These are phyloP conservation scores for Lithophane semibrunnea DNA, from an alignment of 2,888 invertebrate genomes.

Conservation along the genomic window DNA sequence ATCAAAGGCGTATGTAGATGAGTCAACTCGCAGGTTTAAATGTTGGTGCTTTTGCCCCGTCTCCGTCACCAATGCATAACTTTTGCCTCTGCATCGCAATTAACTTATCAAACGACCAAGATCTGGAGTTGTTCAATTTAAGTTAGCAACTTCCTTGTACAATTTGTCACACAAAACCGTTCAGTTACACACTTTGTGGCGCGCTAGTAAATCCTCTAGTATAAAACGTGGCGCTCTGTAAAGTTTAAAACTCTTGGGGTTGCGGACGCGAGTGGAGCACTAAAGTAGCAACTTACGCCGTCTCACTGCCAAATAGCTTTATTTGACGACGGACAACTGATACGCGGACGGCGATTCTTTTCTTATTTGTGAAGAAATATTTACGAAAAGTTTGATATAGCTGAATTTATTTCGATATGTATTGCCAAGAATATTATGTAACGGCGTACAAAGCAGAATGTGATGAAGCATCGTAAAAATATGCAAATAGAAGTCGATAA, in stretches of 20 bases:
- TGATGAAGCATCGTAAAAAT: neutral
- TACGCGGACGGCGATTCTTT: slow-evolving; percentile 42
- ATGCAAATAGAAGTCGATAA: neutral
- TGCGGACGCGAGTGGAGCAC: slow-evolving; percentile 60
- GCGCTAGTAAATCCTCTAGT: slow-evolving; percentile 54
- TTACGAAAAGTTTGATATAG: slow-evolving; percentile 4
- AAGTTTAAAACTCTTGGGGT: slow-evolving; percentile 68
- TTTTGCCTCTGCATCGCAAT: slow-evolving; percentile 42
- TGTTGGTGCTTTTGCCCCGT: neutral
- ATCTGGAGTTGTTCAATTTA: slow-evolving; percentile 58
- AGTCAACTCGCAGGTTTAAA: slow-evolving; percentile 29
- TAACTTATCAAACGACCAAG: slow-evolving; percentile 53
- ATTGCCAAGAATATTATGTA: slow-evolving; percentile 1
- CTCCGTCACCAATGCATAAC: slow-evolving; percentile 33
- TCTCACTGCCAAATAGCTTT: slow-evolving; percentile 65
- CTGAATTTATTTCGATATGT: slow-evolving; percentile 5
- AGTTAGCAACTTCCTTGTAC: slow-evolving; percentile 60
- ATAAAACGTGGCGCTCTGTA: slow-evolving; percentile 57
- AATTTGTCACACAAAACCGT: slow-evolving; percentile 59
- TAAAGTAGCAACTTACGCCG: slow-evolving; percentile 67
- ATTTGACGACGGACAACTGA: slow-evolving; percentile 52
- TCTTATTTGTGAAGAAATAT: slow-evolving; percentile 34
- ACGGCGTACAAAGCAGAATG: neutral
- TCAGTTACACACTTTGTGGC: slow-evolving; percentile 59
- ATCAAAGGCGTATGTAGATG: slow-evolving; percentile 32